A percentile compares a stretch with the other conserved stretches of the same genome.
phyloP scores from a whole-genome alignment of 1,140 invertebrate genomes.

The Brachionus plicatilis region DNA sequence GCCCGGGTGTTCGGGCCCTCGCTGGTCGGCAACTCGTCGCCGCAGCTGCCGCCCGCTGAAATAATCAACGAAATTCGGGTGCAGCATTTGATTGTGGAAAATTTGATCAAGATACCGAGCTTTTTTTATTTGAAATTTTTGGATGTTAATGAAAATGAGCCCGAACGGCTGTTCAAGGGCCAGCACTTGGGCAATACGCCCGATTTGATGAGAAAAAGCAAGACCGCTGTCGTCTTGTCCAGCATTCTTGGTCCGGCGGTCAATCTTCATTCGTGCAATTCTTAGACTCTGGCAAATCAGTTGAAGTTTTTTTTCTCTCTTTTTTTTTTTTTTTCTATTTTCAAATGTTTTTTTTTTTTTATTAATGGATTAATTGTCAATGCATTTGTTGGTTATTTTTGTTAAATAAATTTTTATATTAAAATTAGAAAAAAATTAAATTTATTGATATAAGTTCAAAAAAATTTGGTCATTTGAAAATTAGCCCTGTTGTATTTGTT shows the following conservation, averaged over 20 bases:
- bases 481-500: too few relatives aligned
- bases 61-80: conserved; percentile 35
- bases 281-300: not conserved
- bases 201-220: conserved; percentile 32
- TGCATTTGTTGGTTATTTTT: not conserved
- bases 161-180: conserved; percentile 3
- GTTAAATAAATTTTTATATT: not conserved
- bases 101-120: conserved; percentile 29
- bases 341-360: not conserved
- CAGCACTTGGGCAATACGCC: not conserved
- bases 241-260: conserved; percentile 39
- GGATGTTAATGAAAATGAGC: conserved; percentile 14
- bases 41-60: conserved; percentile 5
- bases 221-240: conserved; percentile 28
- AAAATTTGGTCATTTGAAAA: too few relatives aligned
- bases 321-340: too few relatives aligned
- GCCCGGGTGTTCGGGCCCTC: conserved; percentile 18
- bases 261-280: conserved; percentile 15
- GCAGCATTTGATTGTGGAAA: conserved; percentile 37
- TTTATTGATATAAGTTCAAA: too few relatives aligned
- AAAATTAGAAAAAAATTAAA: not conserved
- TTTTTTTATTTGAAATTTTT: conserved; percentile 30
- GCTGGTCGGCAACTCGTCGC: conserved; percentile 36
- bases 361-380: not conserved
- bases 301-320: not conserved